Conservation (phyloP, 1,140 invertebrate species). For the Drosophila bocqueti region DNA sequence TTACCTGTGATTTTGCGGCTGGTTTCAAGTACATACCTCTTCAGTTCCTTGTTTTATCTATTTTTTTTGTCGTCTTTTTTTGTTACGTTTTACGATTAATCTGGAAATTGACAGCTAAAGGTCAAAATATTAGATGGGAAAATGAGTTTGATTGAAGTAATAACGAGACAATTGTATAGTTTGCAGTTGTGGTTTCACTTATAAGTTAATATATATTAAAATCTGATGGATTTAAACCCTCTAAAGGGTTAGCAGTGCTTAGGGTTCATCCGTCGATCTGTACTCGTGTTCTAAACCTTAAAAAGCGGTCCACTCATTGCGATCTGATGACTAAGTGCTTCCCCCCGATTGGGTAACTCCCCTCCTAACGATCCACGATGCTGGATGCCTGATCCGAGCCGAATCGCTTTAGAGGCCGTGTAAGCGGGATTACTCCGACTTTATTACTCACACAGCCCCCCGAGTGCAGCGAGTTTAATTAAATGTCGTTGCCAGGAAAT, state of each 20-base stretch:
- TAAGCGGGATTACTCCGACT: slow-evolving; percentile 3
- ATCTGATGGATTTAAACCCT: not conserved
- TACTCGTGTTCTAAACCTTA: not conserved
- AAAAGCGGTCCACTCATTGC: not conserved
- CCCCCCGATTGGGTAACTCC: not conserved
- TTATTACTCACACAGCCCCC: slow-evolving; percentile 20
- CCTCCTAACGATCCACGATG: not conserved
- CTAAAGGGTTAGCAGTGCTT: not conserved
- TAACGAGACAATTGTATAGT: not conserved
- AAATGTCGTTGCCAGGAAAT: slow-evolving; percentile 41
- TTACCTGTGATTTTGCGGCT: slow-evolving; percentile 25
- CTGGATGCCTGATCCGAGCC: not conserved
- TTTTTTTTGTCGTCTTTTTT: slow-evolving; percentile 12
- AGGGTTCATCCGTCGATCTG: not conserved
- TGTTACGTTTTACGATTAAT: slow-evolving; percentile 5
- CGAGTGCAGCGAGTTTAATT: slow-evolving; percentile 36
- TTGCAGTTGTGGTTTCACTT: not conserved
- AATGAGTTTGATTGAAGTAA: not conserved
- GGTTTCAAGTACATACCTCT: slow-evolving; percentile 7
- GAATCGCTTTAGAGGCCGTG: not conserved
- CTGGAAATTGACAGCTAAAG: slow-evolving; percentile 4
- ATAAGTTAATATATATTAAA: not conserved
- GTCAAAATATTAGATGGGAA: slow-evolving; percentile 1
- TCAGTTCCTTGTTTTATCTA: slow-evolving; percentile 15
- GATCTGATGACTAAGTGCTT: not conserved